A percentile compares a stretch with the other conserved stretches of the same genome.
Evolutionary conservation across 2,888 invertebrate genomes (phyloP).

Genomic region (Podabrus alpinus): DNA sequence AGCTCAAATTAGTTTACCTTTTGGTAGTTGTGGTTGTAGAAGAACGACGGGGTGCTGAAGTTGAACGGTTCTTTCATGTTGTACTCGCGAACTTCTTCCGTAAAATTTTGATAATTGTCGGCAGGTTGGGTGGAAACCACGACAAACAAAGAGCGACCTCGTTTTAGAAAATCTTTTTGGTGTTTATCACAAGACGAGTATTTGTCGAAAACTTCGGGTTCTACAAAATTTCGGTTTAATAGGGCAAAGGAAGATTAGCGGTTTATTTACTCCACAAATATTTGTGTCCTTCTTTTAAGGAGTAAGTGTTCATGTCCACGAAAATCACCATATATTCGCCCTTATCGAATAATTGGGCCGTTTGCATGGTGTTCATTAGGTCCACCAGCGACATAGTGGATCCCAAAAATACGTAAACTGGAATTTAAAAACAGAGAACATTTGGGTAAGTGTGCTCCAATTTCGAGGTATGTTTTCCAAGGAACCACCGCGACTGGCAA

Average conservation of each 20-base stretch:
- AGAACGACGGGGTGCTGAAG: conserved; percentile 68
- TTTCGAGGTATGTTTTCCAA: no score
- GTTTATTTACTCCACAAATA: conserved; percentile 76
- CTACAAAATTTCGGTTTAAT: conserved; percentile 46
- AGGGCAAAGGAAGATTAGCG: conserved; percentile 1
- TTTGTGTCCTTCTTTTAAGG: conserved; percentile 72
- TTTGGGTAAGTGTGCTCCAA: neutral
- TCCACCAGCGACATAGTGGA: conserved; percentile 83
- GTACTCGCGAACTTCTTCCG: conserved; percentile 76
- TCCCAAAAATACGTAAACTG: conserved; percentile 95
- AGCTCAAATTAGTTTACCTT: conserved; percentile 32
- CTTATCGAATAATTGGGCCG: conserved; percentile 81
- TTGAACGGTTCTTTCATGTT: conserved; percentile 81
- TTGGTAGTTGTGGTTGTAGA: conserved; percentile 44
- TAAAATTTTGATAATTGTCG: conserved; percentile 76
- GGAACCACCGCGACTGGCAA: no score
- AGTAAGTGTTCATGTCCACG: conserved; percentile 90
- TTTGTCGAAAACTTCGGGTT: conserved; percentile 62
- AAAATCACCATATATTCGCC: conserved; percentile 96
- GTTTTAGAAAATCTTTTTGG: conserved; percentile 66
- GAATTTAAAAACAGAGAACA: conserved; percentile 46
- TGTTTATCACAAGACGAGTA: conserved; percentile 65
- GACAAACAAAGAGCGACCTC: conserved; percentile 82
- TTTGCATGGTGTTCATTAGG: conserved; percentile 91
- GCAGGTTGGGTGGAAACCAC: conserved; percentile 86